These are phyloP conservation scores for Meloidogyne chitwoodi DNA, from an alignment of 1,140 invertebrate species.

Conservation along the genomic window DNA sequence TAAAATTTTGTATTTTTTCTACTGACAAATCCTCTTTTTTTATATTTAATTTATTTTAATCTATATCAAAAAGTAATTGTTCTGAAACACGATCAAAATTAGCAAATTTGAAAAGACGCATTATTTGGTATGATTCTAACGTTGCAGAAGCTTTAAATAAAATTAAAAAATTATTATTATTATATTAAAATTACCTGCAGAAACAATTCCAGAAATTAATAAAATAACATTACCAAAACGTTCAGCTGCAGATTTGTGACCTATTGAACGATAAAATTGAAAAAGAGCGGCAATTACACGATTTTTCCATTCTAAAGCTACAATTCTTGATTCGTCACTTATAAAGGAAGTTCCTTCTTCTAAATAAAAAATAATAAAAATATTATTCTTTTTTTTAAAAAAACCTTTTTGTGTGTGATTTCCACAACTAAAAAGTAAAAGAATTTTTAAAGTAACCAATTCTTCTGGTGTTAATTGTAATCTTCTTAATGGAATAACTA, in stretches of 20 bases:
- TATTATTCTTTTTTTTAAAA: background rate
- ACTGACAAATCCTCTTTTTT: background rate
- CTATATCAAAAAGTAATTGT: constrained; percentile 46
- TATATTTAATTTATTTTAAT: background rate
- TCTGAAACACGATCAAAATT: constrained; percentile 54
- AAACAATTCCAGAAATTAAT: constrained; percentile 55
- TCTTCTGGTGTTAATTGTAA: constrained; percentile 55
- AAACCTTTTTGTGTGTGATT: constrained; percentile 44
- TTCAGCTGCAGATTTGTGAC: constrained; percentile 16
- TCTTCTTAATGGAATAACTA: constrained; percentile 46
- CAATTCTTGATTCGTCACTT: constrained; percentile 35
- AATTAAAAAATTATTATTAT: background rate
- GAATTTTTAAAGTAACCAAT: constrained; percentile 55
- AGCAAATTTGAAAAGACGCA: constrained; percentile 59
- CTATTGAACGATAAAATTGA: constrained; percentile 44
- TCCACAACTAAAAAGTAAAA: constrained; percentile 54
- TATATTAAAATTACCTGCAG: constrained; percentile 28
- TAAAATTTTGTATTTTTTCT: background rate
- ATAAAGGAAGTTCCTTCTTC: constrained; percentile 36
- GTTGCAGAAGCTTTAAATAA: constrained; percentile 44
- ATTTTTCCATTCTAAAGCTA: constrained; percentile 46
- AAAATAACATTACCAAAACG: constrained; percentile 56
- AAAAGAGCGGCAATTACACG: constrained; percentile 47
- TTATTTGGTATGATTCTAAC: constrained; percentile 57
- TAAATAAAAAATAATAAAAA: constrained; percentile 10